These are phyloP conservation scores for Pangasius macronema DNA, from an alignment of 2,797 vertebrate species.

Conservation along the genomic window DNA sequence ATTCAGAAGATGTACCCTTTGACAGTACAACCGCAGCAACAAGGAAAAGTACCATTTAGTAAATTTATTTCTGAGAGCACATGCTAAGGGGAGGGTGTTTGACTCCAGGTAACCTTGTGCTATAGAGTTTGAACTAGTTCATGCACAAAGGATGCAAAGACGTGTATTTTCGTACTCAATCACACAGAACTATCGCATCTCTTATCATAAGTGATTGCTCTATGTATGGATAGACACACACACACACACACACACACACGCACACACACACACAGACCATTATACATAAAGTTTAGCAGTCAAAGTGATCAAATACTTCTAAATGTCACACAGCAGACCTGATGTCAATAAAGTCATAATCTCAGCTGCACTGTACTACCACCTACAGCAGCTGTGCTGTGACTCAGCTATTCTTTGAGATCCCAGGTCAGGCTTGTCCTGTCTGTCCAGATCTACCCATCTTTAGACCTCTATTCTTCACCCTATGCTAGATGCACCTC, in stretches of 20 bases:
- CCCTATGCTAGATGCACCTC: no score
- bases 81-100: not conserved
- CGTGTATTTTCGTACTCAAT: not conserved
- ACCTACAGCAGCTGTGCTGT: not conserved
- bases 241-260: not conserved
- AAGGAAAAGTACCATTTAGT: not conserved
- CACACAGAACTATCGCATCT: not conserved
- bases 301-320: not conserved
- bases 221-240: not conserved
- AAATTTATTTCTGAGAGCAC: not conserved
- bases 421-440: not conserved
- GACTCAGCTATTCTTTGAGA: constrained; percentile 18
- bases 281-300: not conserved
- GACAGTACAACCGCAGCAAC: not conserved
- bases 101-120: not conserved
- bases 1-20: not conserved
- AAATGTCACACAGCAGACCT: not conserved
- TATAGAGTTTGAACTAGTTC: not conserved
- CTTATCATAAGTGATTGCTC: not conserved
- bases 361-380: not conserved
- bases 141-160: not conserved
- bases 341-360: not conserved
- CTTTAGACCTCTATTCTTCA: not conserved
- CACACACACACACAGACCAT: not conserved
- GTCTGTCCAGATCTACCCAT: not conserved